Base-by-base conservation (phyloP, 2,888 invertebrate species). In the Aphidius colemani region DNA sequence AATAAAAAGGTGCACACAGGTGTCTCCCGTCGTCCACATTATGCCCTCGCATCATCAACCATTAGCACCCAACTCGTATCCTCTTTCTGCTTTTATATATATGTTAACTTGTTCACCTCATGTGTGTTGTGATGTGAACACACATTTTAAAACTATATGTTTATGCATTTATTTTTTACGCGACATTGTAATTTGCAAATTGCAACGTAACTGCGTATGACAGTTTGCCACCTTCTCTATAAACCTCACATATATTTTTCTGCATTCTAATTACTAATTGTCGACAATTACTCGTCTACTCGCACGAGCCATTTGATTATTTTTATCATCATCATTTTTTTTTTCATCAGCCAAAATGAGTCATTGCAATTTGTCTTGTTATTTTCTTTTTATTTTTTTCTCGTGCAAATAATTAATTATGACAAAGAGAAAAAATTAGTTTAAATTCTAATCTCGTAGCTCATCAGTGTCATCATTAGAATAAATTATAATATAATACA, bases 241-340 rank as follows among this genome's bases (percentile, higher is more conserved):
- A 30, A 45, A 57, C 39, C 57, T 44, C 13, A 13, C 56, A n/a
- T 56, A 10, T 1, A 30, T 30, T 30, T 30, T 30, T 30, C 44
- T 45, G 45, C 45, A 57, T 57, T 57, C 48, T 57, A 57, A 57
- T 57, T 57, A 57, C 46, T 57, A 57, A 57, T 57, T 57, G 57
- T 46, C 45, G n/a, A 40, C 46, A 57, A 57, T 57, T 57, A 57
- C 46, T 30, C 5, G 30, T 30, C 30, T 30, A 4, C 30, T 3
- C 39, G 46, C 57, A 57, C 57, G 57, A 57, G 57, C 57, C 57
- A 63, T 30, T 30, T 30, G 30, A 3, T 30, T 30, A 30, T 30
- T 30, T 30, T 30, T 30, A 30, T 30, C 30, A 30, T 30, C 30
- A 30, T 30, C 30, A 30, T 30, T 30, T 2, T 30, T 2, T 30